These are phyloP conservation scores for Aspidapion aeneum DNA, from an alignment of 2,888 invertebrate genomes.

Conservation along the genomic window DNA sequence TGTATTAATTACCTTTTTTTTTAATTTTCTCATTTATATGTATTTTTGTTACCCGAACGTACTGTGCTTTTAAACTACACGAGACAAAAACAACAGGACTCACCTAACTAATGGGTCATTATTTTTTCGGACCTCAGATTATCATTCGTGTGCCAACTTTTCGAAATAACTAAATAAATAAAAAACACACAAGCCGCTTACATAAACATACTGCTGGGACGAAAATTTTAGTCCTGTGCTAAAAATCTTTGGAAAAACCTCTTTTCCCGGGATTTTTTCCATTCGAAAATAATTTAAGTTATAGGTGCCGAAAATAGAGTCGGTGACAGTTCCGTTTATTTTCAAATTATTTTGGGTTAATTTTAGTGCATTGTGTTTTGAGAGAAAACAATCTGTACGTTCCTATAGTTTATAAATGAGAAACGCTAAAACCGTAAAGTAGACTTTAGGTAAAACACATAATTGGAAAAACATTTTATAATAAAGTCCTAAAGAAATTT, in stretches of 20 bases:
- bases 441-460: too few relatives aligned
- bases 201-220: neutral
- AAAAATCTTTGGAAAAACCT: neutral
- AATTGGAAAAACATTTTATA: too few relatives aligned
- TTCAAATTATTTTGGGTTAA: neutral
- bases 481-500: too few relatives aligned
- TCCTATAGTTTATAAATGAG: too few relatives aligned
- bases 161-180: neutral
- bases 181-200: neutral
- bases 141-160: neutral
- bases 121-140: neutral
- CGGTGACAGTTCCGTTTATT: neutral
- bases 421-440: too few relatives aligned
- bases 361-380: neutral
- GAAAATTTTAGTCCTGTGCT: neutral
- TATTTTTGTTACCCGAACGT: too few relatives aligned
- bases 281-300: neutral
- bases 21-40: too few relatives aligned
- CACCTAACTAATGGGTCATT: neutral
- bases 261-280: neutral
- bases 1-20: too few relatives aligned
- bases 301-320: neutral
- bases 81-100: neutral
- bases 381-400: too few relatives aligned
- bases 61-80: too few relatives aligned